These are phyloP conservation scores for Melanostoma mellinum DNA, from an alignment of 2,888 invertebrate genomes.

Conservation along the genomic window DNA sequence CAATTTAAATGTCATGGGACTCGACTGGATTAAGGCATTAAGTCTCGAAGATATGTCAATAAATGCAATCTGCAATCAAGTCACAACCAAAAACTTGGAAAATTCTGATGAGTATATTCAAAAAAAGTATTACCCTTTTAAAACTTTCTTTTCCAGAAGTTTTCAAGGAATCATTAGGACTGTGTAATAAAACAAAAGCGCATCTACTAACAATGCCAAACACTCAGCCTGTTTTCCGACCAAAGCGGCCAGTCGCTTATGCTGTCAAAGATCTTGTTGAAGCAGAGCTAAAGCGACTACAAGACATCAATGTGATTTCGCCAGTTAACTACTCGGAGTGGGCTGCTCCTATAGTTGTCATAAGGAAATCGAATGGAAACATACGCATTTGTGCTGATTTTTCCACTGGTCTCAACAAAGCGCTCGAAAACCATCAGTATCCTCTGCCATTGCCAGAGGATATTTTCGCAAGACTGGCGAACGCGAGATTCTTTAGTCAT, in stretches of 20 bases:
- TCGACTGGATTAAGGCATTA: neutral
- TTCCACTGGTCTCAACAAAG: constrained; percentile 68
- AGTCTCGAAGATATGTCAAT: neutral
- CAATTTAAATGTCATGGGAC: constrained; percentile 26
- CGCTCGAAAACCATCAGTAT: constrained; percentile 65
- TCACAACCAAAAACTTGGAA: constrained; percentile 33
- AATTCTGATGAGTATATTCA: constrained; percentile 20
- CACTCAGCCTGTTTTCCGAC: constrained; percentile 64
- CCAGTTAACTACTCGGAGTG: constrained; percentile 72
- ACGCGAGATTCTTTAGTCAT: constrained; percentile 51
- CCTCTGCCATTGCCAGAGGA: constrained; percentile 68
- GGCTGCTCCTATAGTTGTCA: constrained; percentile 72
- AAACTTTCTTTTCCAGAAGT: constrained; percentile 60
- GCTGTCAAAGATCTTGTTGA: constrained; percentile 65
- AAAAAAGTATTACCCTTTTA: constrained; percentile 43
- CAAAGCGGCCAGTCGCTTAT: constrained; percentile 71
- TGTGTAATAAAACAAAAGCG: constrained; percentile 67
- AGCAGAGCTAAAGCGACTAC: constrained; percentile 60
- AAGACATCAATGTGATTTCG: constrained; percentile 60
- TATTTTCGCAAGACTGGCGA: constrained; percentile 59
- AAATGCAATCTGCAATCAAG: constrained; percentile 45
- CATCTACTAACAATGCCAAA: constrained; percentile 63
- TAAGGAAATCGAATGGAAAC: constrained; percentile 63
- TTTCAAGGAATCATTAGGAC: constrained; percentile 51
- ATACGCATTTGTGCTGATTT: constrained; percentile 70